Conservation (phyloP, 1,140 invertebrate genomes). For the Orussus abietinus region DNA sequence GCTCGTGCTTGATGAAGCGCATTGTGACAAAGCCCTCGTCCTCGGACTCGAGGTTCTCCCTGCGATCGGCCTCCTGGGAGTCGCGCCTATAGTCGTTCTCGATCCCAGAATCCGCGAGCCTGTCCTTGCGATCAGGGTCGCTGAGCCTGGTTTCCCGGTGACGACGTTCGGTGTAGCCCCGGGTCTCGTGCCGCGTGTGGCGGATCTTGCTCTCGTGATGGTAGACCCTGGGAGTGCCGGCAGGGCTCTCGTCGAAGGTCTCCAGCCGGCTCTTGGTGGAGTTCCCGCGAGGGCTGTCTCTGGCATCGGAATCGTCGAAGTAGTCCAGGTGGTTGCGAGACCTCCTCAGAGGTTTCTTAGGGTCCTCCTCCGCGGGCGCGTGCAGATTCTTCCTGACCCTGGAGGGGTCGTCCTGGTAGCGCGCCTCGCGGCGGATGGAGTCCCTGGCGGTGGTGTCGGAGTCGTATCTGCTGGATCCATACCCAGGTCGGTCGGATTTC, state of each 20-base stretch:
- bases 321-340: slow-evolving; percentile 44
- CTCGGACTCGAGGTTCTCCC: slow-evolving; percentile 56
- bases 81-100: slow-evolving; percentile 73
- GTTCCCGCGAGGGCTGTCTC: slow-evolving; percentile 29
- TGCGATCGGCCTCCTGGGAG: slow-evolving; percentile 56
- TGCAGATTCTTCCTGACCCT: slow-evolving; percentile 29
- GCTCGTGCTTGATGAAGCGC: slow-evolving; percentile 62
- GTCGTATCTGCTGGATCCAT: slow-evolving; percentile 44
- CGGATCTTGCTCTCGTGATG: slow-evolving; percentile 45
- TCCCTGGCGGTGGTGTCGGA: slow-evolving; percentile 45
- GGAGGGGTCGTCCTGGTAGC: slow-evolving; percentile 32
- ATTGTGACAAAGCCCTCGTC: slow-evolving; percentile 64
- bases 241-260: slow-evolving; percentile 34
- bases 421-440: slow-evolving; percentile 34
- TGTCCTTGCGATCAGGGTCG: slow-evolving; percentile 54
- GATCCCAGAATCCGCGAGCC: slow-evolving; percentile 71
- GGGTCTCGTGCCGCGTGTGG: slow-evolving; percentile 35
- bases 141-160: slow-evolving; percentile 40
- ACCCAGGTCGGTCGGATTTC: slow-evolving; percentile 22
- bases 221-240: slow-evolving; percentile 35
- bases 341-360: slow-evolving; percentile 37
- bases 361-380: slow-evolving; percentile 30
- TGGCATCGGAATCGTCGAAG: slow-evolving; percentile 42
- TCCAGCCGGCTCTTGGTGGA: slow-evolving; percentile 27
- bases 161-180: slow-evolving; percentile 32